phyloP scores from a whole-genome alignment of 2,888 invertebrate species.

The Phania funesta region DNA sequence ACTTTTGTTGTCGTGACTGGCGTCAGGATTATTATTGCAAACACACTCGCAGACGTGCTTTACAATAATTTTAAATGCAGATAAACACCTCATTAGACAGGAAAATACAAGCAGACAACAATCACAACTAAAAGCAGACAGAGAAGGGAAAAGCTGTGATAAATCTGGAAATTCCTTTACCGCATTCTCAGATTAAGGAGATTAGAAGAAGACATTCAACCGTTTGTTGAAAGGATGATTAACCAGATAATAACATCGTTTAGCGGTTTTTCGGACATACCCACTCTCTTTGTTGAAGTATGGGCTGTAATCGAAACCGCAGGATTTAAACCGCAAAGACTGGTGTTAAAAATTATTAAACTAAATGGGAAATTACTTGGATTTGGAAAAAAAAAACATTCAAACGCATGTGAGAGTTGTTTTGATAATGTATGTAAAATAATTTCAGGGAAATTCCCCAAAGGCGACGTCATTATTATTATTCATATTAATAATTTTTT shows the following conservation, averaged over 20 bases:
- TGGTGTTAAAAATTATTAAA: neutral
- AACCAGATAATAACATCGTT: slow-evolving; percentile 77
- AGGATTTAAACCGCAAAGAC: slow-evolving; percentile 31
- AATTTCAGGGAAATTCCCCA: no score
- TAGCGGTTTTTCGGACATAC: slow-evolving; percentile 78
- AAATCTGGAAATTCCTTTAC: slow-evolving; percentile 52
- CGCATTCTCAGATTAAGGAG: slow-evolving; percentile 72
- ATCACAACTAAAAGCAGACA: neutral
- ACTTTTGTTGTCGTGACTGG: slow-evolving; percentile 61
- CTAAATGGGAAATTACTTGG: slow-evolving; percentile 19
- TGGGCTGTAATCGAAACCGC: slow-evolving; percentile 66
- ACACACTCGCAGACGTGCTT: slow-evolving; percentile 48
- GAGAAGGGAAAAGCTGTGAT: neutral
- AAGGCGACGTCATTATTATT: no score
- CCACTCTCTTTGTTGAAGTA: slow-evolving; percentile 72
- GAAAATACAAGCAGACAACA: slow-evolving; percentile 15
- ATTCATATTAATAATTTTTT: no score
- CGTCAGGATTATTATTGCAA: slow-evolving; percentile 72
- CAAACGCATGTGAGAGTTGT: neutral
- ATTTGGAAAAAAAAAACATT: slow-evolving; percentile 41
- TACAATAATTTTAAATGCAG: slow-evolving; percentile 49
- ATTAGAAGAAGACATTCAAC: slow-evolving; percentile 69
- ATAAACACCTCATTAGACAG: slow-evolving; percentile 73
- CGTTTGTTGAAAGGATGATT: slow-evolving; percentile 74
- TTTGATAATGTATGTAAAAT: no score